Percentiles rank a stretch among this genome's conserved stretches.
Conservation (phyloP, 1,140 invertebrate genomes). For the Meteorus sp. region DNA sequence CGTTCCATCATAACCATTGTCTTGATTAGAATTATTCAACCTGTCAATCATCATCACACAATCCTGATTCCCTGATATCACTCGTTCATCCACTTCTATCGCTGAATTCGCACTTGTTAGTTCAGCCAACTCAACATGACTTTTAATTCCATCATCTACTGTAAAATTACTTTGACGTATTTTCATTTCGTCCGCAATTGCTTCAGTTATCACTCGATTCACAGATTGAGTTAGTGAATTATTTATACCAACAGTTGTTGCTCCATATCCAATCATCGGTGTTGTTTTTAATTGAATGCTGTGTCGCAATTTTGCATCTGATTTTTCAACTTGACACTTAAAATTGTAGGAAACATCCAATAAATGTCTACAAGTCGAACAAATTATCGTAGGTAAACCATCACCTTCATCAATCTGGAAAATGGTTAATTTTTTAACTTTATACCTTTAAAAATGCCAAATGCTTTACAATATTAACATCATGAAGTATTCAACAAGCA, state of each 20-base stretch:
- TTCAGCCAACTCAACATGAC: neutral
- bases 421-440: slow-evolving; percentile 21
- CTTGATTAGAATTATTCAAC: too few species aligned
- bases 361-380: slow-evolving; percentile 46
- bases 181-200: slow-evolving; percentile 21
- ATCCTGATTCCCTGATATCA: too few species aligned
- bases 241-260: slow-evolving; percentile 7
- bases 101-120: too few species aligned
- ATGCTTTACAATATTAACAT: too few species aligned
- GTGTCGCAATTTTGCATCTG: slow-evolving; percentile 44
- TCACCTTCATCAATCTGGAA: slow-evolving; percentile 53
- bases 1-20: too few species aligned
- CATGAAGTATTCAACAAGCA: too few species aligned
- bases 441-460: too few species aligned
- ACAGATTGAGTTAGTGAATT: slow-evolving; percentile 24
- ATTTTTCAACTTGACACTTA: slow-evolving; percentile 53
- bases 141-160: neutral
- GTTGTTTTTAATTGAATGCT: neutral
- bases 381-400: slow-evolving; percentile 52
- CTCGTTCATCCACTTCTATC: too few species aligned
- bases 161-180: neutral
- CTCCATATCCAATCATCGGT: slow-evolving; percentile 26
- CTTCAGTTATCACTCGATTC: slow-evolving; percentile 24
- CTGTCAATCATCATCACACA: too few species aligned
- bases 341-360: slow-evolving; percentile 54